phyloP scores from a whole-genome alignment of 2,888 invertebrate species.

The Tuberolachnus salignus region DNA sequence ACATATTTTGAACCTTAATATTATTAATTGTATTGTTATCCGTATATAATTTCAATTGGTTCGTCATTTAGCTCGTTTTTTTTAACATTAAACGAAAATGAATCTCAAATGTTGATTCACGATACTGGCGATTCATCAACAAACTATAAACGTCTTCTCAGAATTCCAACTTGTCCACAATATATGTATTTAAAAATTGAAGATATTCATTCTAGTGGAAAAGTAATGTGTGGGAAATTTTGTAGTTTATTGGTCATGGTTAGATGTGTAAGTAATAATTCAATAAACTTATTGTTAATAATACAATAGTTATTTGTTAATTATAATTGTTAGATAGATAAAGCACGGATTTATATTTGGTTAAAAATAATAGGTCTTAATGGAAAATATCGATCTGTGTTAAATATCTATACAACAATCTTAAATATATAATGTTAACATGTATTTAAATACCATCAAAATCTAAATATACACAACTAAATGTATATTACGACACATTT shows the following conservation, averaged over 20 bases:
- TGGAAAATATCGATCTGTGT: no score
- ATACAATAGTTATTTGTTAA: neutral
- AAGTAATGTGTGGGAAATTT: slow-evolving; percentile 63
- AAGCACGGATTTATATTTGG: no score
- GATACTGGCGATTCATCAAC: slow-evolving; percentile 65
- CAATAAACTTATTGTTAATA: neutral
- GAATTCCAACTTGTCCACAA: slow-evolving; percentile 71
- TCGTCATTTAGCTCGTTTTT: slow-evolving; percentile 68
- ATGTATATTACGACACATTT: no score
- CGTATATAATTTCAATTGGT: neutral
- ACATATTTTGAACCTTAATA: neutral
- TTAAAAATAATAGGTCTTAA: no score
- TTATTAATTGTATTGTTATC: neutral
- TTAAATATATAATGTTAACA: neutral
- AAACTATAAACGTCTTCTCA: slow-evolving; percentile 67
- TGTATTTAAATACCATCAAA: no score
- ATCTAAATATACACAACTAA: no score
- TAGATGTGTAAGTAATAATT: slow-evolving; percentile 64
- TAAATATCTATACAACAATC: no score
- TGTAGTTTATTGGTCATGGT: slow-evolving; percentile 76
- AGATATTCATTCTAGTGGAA: slow-evolving; percentile 65
- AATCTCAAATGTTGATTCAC: slow-evolving; percentile 70
- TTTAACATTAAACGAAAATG: slow-evolving; percentile 71
- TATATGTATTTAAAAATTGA: slow-evolving; percentile 67
- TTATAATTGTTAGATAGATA: no score